Percentiles rank a stretch among this genome's conserved stretches.
Evolutionary conservation across 2,888 invertebrate species (phyloP).

Genomic region (Pyrgus malvae): DNA sequence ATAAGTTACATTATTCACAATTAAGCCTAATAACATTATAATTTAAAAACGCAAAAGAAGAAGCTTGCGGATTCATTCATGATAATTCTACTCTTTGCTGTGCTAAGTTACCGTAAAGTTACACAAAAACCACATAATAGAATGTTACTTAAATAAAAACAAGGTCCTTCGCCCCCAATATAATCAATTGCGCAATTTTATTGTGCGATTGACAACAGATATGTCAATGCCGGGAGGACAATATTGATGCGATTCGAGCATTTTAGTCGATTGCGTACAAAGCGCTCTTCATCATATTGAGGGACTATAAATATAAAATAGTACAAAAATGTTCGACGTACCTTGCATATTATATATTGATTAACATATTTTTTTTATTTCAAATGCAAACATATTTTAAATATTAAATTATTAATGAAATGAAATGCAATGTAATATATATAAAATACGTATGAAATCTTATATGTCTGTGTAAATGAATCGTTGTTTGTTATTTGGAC

Average conservation of each 20-base stretch:
- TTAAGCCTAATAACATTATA: slow-evolving; percentile 11
- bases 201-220: background rate
- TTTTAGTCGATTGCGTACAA: no score
- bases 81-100: slow-evolving; percentile 14
- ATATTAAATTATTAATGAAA: slow-evolving; percentile 7
- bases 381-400: slow-evolving; percentile 22
- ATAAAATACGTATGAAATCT: background rate
- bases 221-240: no score
- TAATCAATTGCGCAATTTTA: background rate
- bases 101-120: slow-evolving; percentile 5
- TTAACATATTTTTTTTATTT: slow-evolving; percentile 18
- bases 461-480: background rate
- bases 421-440: slow-evolving; percentile 7
- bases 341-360: slow-evolving; percentile 6
- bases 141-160: slow-evolving; percentile 7
- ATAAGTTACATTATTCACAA: no score
- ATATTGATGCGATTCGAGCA: no score
- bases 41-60: slow-evolving; percentile 4
- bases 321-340: slow-evolving; percentile 1
- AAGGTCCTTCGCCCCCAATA: background rate
- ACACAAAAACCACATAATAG: slow-evolving; percentile 16
- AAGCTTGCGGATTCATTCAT: slow-evolving; percentile 18
- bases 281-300: no score
- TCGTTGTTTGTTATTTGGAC: background rate
- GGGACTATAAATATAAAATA: background rate